Evolutionary conservation across 2,797 vertebrate species (phyloP), one percentile per base, ranked within the genome.

Genomic region (Amphiprion clarkii): DNA sequence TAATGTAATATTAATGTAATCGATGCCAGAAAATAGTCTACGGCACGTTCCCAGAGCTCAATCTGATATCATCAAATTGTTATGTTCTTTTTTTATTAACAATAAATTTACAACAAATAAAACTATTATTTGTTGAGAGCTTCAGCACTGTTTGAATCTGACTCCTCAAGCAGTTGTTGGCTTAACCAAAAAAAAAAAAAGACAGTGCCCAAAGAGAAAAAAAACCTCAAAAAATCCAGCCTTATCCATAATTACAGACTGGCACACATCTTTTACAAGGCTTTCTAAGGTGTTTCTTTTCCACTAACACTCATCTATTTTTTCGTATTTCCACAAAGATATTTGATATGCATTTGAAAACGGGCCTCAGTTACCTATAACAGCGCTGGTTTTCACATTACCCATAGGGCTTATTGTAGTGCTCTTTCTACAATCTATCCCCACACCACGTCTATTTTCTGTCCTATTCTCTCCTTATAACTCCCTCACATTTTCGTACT

Each of bases 271-370:
- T 52, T 58, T 55, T 62, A 81, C 74, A 81, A 76, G 44, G 33
- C 59, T 58, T 76, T 61, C 74, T 83, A 86, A 88, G 83, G 82
- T 85, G 59, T 67, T 62, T 71, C 76, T 81, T 89, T 81, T 77
- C 54, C 19, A 36, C 75, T 48, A 69, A 55, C 39, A 48, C 40
- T 63, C 63, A 88, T 67, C 67, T 71, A 62, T 79, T 70, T 67
- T 79, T 84, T 40, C 74, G 51, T 67, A 39, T 79, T 78, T 81
- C 70, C 74, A 69, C 82, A 82, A 83, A 84, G 74, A 74, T 67
- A 68, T 81, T 90, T 84, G 77, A 90, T 88, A 85, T 81, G 72
- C 80, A 76, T 89, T 82, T 82, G 67, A 74, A 62, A 53, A 60
- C 67, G 66, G 72, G 78, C 82, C 80, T 84, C 62, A 61, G 71